Percentiles rank a stretch among this genome's conserved stretches.
Conservation (phyloP, 2,888 invertebrate species). For the Mystacides longicornis region DNA sequence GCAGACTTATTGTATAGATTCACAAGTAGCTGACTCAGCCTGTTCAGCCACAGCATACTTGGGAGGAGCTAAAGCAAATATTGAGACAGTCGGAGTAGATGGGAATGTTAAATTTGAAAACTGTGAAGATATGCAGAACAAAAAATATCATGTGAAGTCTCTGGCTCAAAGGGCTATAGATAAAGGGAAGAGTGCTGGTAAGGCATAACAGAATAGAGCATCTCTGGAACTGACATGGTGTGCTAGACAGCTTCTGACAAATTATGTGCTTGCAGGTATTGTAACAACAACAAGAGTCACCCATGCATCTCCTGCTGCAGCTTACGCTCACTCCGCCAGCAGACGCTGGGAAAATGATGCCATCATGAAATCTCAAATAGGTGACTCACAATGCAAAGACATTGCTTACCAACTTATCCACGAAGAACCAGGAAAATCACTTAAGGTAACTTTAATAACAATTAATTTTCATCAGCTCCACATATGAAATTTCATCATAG, state of each 20-base stretch:
- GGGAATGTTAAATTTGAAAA: constrained; percentile 56
- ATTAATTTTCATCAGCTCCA: neutral
- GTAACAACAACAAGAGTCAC: constrained; percentile 76
- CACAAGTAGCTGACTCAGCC: constrained; percentile 68
- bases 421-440: constrained; percentile 55
- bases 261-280: constrained; percentile 50
- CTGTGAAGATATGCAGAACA: constrained; percentile 54
- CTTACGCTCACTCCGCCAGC: constrained; percentile 55
- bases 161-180: constrained; percentile 62
- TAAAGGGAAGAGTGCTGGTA: constrained; percentile 42
- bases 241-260: too few species aligned
- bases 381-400: constrained; percentile 55
- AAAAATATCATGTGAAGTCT: constrained; percentile 54
- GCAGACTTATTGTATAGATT: constrained; percentile 56
- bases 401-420: constrained; percentile 67
- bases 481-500: neutral
- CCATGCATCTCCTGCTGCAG: constrained; percentile 68
- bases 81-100: constrained; percentile 60
- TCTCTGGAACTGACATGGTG: neutral
- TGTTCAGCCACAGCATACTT: constrained; percentile 66
- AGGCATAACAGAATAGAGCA: neutral
- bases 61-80: constrained; percentile 63
- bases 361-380: constrained; percentile 37
- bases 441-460: constrained; percentile 49
- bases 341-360: constrained; percentile 67